phyloP scores from a whole-genome alignment of 2,113 vertebrate species.

The Dendropsophus ebraccatus region DNA sequence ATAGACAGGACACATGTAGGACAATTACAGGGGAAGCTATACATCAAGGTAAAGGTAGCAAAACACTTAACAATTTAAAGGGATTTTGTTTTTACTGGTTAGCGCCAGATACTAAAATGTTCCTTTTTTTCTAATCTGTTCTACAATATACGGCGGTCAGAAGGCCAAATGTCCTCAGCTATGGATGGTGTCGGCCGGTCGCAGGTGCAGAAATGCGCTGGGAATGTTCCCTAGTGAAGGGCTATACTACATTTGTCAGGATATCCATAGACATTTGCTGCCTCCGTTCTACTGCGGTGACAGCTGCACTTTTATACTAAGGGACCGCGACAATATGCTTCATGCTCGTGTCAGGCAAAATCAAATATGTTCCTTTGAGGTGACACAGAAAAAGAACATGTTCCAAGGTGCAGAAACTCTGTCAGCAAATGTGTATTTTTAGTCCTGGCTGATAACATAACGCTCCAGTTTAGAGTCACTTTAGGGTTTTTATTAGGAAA shows the following conservation, averaged over 20 bases:
- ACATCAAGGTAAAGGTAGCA: too few relatives aligned
- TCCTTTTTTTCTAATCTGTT: too few relatives aligned
- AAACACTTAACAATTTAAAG: too few relatives aligned
- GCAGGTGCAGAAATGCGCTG: not conserved
- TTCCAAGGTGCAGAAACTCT: not conserved
- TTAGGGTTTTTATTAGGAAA: not conserved
- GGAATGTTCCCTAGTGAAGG: not conserved
- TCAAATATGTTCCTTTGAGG: constrained; percentile 3
- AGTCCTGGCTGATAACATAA: not conserved
- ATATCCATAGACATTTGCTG: not conserved
- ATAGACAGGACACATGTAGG: too few relatives aligned
- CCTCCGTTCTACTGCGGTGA: not conserved
- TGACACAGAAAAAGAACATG: not conserved
- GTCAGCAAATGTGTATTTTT: constrained; percentile 1
- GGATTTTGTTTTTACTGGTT: too few relatives aligned
- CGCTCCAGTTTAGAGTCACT: not conserved
- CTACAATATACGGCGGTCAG: too few relatives aligned
- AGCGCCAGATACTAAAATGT: too few relatives aligned
- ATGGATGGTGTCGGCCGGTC: not conserved
- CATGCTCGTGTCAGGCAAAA: not conserved
- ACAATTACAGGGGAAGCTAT: too few relatives aligned
- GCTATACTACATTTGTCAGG: not conserved
- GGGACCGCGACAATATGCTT: not conserved
- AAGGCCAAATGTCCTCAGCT: not conserved
- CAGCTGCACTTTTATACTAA: not conserved